Percentiles rank a stretch among this genome's conserved stretches.
Conservation (phyloP, 2,888 invertebrate genomes). For the Scotopteryx bipunctaria region DNA sequence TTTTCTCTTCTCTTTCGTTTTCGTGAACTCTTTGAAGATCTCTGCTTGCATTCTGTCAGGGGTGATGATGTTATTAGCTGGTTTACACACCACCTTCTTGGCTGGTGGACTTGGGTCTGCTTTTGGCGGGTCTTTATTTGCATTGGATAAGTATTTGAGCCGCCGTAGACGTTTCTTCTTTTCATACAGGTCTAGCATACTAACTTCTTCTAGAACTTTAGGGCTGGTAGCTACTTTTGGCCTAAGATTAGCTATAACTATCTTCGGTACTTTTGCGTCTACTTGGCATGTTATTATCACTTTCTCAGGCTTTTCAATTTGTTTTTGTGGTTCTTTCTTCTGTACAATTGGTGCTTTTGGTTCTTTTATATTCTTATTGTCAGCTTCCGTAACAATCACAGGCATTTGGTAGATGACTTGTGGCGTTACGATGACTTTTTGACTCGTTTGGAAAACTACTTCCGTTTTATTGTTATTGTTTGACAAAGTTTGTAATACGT, state of each 20-base stretch:
- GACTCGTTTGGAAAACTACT: slow-evolving; percentile 56
- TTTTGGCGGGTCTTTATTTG: slow-evolving; percentile 53
- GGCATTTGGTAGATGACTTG: slow-evolving; percentile 75
- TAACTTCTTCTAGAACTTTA: slow-evolving; percentile 62
- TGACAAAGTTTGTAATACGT: slow-evolving; percentile 56
- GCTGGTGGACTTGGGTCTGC: slow-evolving; percentile 40
- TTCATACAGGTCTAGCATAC: slow-evolving; percentile 81
- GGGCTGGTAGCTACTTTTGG: slow-evolving; percentile 45
- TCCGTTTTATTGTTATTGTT: slow-evolving; percentile 59
- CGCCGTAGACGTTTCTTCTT: slow-evolving; percentile 75
- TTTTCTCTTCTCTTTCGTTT: slow-evolving; percentile 54
- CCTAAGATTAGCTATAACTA: slow-evolving; percentile 66
- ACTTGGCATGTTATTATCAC: slow-evolving; percentile 68
- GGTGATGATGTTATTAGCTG: slow-evolving; percentile 61
- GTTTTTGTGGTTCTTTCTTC: slow-evolving; percentile 55
- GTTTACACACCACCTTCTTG: slow-evolving; percentile 33
- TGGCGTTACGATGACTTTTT: slow-evolving; percentile 66
- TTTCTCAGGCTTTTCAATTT: slow-evolving; percentile 64
- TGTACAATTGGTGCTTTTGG: slow-evolving; percentile 47
- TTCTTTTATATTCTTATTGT: slow-evolving; percentile 57
- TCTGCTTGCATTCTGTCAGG: slow-evolving; percentile 69
- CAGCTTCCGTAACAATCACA: slow-evolving; percentile 59
- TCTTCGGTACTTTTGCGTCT: slow-evolving; percentile 68
- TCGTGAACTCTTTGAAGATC: slow-evolving; percentile 67
- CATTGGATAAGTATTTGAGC: slow-evolving; percentile 63